Evolutionary conservation across 2,113 vertebrate genomes (phyloP).

Genomic region (Protobothrops mucrosquamatus): DNA sequence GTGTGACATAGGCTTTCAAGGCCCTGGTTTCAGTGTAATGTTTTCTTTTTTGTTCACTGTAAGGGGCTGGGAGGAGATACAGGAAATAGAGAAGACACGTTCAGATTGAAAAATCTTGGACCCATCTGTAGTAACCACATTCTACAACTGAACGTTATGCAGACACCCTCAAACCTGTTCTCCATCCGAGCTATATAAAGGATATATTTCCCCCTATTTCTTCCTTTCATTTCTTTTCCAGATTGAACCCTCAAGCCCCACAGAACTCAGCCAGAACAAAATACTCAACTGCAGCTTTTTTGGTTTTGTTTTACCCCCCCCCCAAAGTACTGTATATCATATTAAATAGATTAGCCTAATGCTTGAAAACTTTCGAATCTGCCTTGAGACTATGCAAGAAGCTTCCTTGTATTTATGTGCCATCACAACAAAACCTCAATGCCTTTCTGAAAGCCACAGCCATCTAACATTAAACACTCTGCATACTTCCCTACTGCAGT

Average conservation of each 20-base stretch:
- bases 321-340: constrained; percentile 42
- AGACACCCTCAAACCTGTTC: constrained; percentile 40
- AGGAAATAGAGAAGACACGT: constrained; percentile 28
- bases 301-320: constrained; percentile 60
- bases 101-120: constrained; percentile 30
- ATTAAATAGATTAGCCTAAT: constrained; percentile 57
- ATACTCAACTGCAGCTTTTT: constrained; percentile 52
- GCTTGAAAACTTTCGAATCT: constrained; percentile 52
- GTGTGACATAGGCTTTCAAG: neutral
- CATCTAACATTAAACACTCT: constrained; percentile 64
- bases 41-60: neutral
- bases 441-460: constrained; percentile 64
- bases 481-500: constrained; percentile 57
- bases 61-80: neutral
- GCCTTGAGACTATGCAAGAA: constrained; percentile 68
- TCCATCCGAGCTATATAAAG: constrained; percentile 34
- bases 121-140: constrained; percentile 10
- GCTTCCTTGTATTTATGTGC: constrained; percentile 70
- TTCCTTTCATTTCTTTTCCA: constrained; percentile 34
- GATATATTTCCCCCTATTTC: constrained; percentile 23
- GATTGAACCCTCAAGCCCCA: constrained; percentile 61
- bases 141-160: neutral
- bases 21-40: neutral
- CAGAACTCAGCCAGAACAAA: constrained; percentile 41
- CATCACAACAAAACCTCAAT: constrained; percentile 61